Evolutionary conservation across 1,140 invertebrate genomes (phyloP), one percentile per base, ranked within the genome.

Genomic region (Hirudo medicinalis): DNA sequence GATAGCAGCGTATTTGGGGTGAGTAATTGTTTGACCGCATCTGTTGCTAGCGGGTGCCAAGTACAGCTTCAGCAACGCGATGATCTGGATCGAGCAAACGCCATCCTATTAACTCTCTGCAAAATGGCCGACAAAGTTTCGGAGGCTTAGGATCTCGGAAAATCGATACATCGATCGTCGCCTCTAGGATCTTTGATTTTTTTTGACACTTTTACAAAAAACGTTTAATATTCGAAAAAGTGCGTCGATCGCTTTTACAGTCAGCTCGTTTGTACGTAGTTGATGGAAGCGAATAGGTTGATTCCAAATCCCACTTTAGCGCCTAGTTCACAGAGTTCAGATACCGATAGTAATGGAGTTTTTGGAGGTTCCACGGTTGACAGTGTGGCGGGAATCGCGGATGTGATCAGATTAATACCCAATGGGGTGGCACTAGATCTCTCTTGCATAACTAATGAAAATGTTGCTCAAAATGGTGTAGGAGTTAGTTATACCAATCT

Each of bases 81-180:
- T 49, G 43, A 49, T 49, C 43, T 63, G 29, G 57, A 63, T 25
- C 19, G 57, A 63, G 22, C 29, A 63, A 22, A 63, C 29, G 57
- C 57, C 57, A 63, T 63, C 22, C 57, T 63, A 63, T 22, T 63
- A 63, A 63, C 29, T 63, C 57, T 63, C 22, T 25, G 29, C 57
- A 63, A 63, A 32, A 63, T 63, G 57, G 57, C 22, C 29, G 57
- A 22, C 57, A 63, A 63, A 63, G 57, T 63, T 63, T 63, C 29
- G 22, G 29, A 20, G 29, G 57, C 57, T 63, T 63, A 63, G 29
- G 57, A 25, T 63, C 22, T 63, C 29, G 22, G 57, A 63, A 32
- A 32, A 63, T 63, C 57, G 57, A 63, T 63, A 63, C 57, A 63
- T 63, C 29, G 57, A 63, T 63, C 57, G 57, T 32, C 57, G 29